Evolutionary conservation across 2,888 invertebrate genomes (phyloP), one percentile per base, ranked within the genome.

Genomic region (Spilosoma lubricipeda): DNA sequence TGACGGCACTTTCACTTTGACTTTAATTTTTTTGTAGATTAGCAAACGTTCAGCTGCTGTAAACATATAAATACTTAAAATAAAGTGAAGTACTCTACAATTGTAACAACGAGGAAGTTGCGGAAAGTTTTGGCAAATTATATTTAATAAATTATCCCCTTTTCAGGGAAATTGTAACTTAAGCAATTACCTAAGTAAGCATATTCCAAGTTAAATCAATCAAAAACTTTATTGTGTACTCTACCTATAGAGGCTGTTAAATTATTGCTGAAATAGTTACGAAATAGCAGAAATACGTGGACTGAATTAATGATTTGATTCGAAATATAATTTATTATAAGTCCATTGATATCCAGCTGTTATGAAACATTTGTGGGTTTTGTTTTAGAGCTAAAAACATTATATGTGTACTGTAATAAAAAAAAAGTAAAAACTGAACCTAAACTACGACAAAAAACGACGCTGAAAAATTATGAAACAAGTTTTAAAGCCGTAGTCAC

Each of bases 121-220:
- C 13, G 5, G 0, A 64, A 30, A 20, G n/a, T 64, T 64, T 42
- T 36, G 30, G 8, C 23, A 20, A 72, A 48, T 67, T 45, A 20
- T 20, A 15, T 4, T 18, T 68, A 64, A 59, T 68, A 63, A 68
- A 72, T 72, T 64, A 63, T 27, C 4, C 33, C n/a, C 11, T 23
- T 59, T 72, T 30, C 20, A 9, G 20, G 36, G 9, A 33, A 72
- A 59, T 42, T 30, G 3, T 7, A 63, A 67, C 66, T 72, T 20
- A 56, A 67, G 67, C 67, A 42, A 8, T 52, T 20, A 48, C 48
- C 48, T 42, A 72, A 72, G 72, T 42, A 72, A 72, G 72, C n/a
- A 56, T 67, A 72, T 39, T 67, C 30, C 20, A 72, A 72, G 67
- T 39, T 67, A 18, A 67, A 56, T 59, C 36, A 63, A 72, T 30